phyloP scores from a whole-genome alignment of 1,140 invertebrate species.

The Panulirus ornatus region DNA sequence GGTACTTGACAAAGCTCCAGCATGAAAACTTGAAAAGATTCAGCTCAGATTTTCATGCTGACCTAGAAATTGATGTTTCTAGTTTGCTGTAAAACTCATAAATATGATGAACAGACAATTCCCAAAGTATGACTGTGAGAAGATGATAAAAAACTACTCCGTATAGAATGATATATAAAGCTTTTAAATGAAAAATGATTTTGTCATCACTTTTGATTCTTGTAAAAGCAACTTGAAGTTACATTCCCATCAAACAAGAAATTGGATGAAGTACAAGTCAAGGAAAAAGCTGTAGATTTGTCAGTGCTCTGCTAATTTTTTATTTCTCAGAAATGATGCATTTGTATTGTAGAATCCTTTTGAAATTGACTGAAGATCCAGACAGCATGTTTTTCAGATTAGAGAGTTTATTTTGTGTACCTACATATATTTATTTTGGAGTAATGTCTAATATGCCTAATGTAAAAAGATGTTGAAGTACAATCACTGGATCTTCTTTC shows the following conservation, averaged over 20 bases:
- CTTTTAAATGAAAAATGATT: no score
- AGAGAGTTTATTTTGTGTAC: background rate
- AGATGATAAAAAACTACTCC: no score
- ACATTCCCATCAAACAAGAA: background rate
- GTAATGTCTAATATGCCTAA: background rate
- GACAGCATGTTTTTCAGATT: background rate
- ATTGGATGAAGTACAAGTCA: background rate
- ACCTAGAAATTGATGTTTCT: no score
- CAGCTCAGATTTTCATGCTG: no score
- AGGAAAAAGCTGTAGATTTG: background rate
- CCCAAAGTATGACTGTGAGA: no score
- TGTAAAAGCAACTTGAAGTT: no score
- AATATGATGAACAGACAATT: no score
- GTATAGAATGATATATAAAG: no score
- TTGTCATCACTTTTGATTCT: no score
- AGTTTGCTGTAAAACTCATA: no score
- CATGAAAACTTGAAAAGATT: no score
- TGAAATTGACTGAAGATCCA: background rate
- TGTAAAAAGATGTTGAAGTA: background rate
- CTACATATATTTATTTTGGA: background rate
- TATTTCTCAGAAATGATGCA: background rate
- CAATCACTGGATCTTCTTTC: background rate
- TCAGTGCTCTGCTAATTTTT: background rate
- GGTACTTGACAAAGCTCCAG: no score
- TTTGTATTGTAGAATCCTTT: background rate